These are phyloP conservation scores for Lacerta bilineata DNA, from an alignment of 2,797 vertebrate genomes.

Conservation along the genomic window DNA sequence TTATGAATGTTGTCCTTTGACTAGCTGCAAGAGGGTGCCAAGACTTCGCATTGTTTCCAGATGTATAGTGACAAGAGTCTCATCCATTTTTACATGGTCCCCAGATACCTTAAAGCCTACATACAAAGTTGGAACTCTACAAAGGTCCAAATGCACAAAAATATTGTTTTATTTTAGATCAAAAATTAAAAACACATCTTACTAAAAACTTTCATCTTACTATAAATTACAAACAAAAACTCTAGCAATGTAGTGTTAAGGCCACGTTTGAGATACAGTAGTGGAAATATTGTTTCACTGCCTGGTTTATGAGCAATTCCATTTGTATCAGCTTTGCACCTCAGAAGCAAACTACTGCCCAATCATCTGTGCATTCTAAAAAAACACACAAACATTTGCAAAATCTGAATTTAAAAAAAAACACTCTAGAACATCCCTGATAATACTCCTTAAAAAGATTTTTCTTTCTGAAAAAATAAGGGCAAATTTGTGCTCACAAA, in stretches of 20 bases:
- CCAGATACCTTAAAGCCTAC: background rate
- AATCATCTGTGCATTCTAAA: background rate
- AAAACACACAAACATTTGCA: background rate
- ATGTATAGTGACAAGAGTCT: too few species aligned
- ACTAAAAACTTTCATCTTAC: background rate
- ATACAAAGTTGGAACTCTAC: background rate
- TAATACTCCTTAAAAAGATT: background rate
- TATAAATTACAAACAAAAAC: background rate
- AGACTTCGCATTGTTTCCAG: too few species aligned
- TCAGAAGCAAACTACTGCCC: background rate
- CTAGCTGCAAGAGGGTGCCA: background rate
- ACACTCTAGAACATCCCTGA: background rate
- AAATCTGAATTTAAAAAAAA: background rate
- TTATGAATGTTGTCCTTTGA: background rate
- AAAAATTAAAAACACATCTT: background rate
- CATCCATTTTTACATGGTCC: background rate
- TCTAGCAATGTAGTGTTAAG: too few species aligned
- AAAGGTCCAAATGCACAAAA: background rate
- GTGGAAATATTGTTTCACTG: background rate
- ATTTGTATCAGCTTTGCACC: background rate
- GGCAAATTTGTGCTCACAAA: background rate
- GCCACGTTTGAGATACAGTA: background rate
- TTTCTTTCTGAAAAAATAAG: background rate
- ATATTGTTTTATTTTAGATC: conserved; percentile 17
- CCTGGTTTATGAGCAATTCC: background rate